phyloP scores from a whole-genome alignment of 2,797 vertebrate species.

The Cyclopterus lumpus region DNA sequence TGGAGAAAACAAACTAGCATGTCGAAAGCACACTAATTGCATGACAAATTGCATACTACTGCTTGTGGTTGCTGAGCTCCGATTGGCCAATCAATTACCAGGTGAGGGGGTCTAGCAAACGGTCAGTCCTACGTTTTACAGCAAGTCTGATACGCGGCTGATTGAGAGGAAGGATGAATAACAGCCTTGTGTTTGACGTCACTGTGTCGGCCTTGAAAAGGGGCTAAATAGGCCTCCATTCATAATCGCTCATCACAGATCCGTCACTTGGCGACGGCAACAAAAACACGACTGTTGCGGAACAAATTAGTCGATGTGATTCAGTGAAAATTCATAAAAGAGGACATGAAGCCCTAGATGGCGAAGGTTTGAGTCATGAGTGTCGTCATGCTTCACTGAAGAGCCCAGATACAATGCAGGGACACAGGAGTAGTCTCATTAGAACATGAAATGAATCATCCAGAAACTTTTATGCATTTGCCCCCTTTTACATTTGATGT shows the following conservation, averaged over 20 bases:
- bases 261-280: constrained; percentile 61
- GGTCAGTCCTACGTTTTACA: not conserved
- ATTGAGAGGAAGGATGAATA: constrained; percentile 55
- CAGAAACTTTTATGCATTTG: constrained; percentile 20
- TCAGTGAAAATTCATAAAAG: constrained; percentile 67
- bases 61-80: not conserved
- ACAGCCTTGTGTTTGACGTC: constrained; percentile 53
- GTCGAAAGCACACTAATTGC: not conserved
- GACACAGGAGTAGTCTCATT: constrained; percentile 14
- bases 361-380: constrained; percentile 48
- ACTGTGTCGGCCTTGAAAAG: constrained; percentile 33
- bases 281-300: constrained; percentile 67
- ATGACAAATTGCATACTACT: too few species aligned
- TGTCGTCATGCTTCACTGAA: constrained; percentile 18
- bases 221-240: constrained; percentile 62
- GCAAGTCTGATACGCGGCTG: constrained; percentile 11
- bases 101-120: not conserved
- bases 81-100: not conserved
- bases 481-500: constrained; percentile 5
- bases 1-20: not conserved
- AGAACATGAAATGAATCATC: constrained; percentile 34
- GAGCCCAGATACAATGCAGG: not conserved
- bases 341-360: constrained; percentile 51
- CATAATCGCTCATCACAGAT: constrained; percentile 63
- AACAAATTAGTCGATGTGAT: constrained; percentile 66